These are phyloP conservation scores for Caenorhabditis becei DNA, from an alignment of 2,888 invertebrate genomes.

Conservation along the genomic window DNA sequence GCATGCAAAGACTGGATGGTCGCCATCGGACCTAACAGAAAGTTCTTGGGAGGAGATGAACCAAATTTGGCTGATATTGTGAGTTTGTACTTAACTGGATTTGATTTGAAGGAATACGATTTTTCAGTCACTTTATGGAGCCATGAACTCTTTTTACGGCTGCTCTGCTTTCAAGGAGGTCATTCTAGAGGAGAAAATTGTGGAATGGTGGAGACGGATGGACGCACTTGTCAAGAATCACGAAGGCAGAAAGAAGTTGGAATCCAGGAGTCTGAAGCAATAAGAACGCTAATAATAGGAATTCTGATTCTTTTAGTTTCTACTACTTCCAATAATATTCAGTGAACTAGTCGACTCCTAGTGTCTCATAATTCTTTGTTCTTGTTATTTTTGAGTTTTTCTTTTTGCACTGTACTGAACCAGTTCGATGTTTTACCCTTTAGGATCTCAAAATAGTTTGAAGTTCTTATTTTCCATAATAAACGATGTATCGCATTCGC, in stretches of 20 bases:
- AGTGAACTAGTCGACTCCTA: slow-evolving; percentile 1
- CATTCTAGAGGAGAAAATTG: slow-evolving; percentile 70
- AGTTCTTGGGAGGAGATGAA: slow-evolving; percentile 90
- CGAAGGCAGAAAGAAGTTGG: slow-evolving; percentile 60
- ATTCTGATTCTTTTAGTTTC: slow-evolving; percentile 9
- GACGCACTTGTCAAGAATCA: slow-evolving; percentile 70
- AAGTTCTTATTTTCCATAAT: slow-evolving; percentile 30
- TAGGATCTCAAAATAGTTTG: slow-evolving; percentile 48
- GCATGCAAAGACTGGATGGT: slow-evolving; percentile 90
- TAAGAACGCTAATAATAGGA: background rate
- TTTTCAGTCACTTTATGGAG: slow-evolving; percentile 76
- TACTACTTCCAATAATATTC: background rate
- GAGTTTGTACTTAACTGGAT: slow-evolving; percentile 58
- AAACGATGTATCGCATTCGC: slow-evolving; percentile 22
- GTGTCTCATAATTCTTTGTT: slow-evolving; percentile 44
- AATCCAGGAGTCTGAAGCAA: slow-evolving; percentile 37
- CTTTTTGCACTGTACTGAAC: slow-evolving; percentile 4
- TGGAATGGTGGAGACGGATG: slow-evolving; percentile 73
- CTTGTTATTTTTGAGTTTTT: slow-evolving; percentile 19
- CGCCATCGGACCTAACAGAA: slow-evolving; percentile 85
- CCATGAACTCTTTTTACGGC: slow-evolving; percentile 80
- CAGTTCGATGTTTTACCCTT: slow-evolving; percentile 45
- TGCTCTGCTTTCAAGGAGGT: slow-evolving; percentile 79
- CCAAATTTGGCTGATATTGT: slow-evolving; percentile 94
- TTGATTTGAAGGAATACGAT: background rate